A percentile compares a stretch with the other conserved stretches of the same genome.
These are phyloP conservation scores for Herpetotheres cachinnans DNA, from an alignment of 2,113 vertebrate species.

Conservation along the genomic window DNA sequence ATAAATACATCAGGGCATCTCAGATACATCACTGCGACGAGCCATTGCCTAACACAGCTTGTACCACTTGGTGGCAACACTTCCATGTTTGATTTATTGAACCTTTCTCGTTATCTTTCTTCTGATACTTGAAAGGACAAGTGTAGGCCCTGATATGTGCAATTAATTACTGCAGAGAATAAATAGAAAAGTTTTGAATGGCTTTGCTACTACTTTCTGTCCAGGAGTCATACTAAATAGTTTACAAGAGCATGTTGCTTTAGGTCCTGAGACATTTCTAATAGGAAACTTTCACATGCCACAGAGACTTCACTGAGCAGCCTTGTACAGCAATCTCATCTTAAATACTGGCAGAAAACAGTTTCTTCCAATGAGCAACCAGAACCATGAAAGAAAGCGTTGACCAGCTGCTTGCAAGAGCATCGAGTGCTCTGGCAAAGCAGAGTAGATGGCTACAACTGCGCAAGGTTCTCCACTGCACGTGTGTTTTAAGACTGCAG, in stretches of 20 bases:
- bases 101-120: slow-evolving; percentile 26
- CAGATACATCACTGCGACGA: background rate
- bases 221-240: background rate
- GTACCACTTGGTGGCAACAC: slow-evolving; percentile 78
- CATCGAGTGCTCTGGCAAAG: background rate
- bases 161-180: slow-evolving; percentile 28
- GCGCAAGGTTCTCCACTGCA: background rate
- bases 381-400: background rate
- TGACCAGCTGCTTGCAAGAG: background rate
- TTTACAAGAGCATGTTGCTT: background rate
- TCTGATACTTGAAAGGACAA: slow-evolving; percentile 36
- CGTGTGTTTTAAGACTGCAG: background rate
- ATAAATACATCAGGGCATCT: background rate
- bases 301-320: background rate
- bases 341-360: background rate
- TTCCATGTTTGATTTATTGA: slow-evolving; percentile 77
- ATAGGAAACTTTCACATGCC: background rate
- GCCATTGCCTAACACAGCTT: slow-evolving; percentile 60
- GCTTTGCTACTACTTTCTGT: background rate
- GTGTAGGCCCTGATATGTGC: background rate
- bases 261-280: background rate
- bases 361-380: background rate
- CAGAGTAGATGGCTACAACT: background rate
- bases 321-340: background rate
- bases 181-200: background rate